These are phyloP conservation scores for Leptoteleia sp. DNA, from an alignment of 1,140 invertebrate species.

Conservation along the genomic window DNA sequence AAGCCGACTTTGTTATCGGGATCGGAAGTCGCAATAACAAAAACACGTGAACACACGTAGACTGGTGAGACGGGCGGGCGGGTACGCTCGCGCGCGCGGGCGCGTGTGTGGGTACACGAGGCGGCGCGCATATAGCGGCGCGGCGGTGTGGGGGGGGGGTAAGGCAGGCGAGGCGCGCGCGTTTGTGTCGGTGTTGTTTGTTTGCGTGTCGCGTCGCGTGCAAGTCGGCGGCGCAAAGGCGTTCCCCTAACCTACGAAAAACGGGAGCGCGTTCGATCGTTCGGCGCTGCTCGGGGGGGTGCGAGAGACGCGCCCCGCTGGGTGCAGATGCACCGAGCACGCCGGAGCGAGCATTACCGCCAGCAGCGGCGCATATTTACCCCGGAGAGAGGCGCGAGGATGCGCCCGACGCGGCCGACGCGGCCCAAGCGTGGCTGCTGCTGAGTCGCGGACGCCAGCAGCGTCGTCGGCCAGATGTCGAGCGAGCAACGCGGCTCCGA, in stretches of 20 bases:
- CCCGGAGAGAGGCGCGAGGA: not conserved
- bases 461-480: not conserved
- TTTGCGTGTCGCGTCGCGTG: constrained; percentile 42
- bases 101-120: no score
- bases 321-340: constrained; percentile 68
- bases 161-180: not conserved
- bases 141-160: no score
- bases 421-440: no score
- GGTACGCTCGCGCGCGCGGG: not conserved
- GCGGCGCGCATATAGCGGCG: not conserved
- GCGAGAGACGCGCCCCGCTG: constrained; percentile 52
- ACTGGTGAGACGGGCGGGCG: no score
- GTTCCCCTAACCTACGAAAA: constrained; percentile 62
- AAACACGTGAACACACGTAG: constrained; percentile 42
- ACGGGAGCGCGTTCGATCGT: constrained; percentile 63
- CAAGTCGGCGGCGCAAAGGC: constrained; percentile 48
- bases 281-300: constrained; percentile 23
- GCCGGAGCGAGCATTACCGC: no score
- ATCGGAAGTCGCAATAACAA: constrained; percentile 50
- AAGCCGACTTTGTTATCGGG: constrained; percentile 32
- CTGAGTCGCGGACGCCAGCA: no score
- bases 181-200: constrained; percentile 21
- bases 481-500: constrained; percentile 66
- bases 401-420: no score
- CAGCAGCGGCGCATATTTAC: constrained; percentile 20